phyloP scores from a whole-genome alignment of 2,797 vertebrate species.

The Schizopygopsis malacanthus region DNA sequence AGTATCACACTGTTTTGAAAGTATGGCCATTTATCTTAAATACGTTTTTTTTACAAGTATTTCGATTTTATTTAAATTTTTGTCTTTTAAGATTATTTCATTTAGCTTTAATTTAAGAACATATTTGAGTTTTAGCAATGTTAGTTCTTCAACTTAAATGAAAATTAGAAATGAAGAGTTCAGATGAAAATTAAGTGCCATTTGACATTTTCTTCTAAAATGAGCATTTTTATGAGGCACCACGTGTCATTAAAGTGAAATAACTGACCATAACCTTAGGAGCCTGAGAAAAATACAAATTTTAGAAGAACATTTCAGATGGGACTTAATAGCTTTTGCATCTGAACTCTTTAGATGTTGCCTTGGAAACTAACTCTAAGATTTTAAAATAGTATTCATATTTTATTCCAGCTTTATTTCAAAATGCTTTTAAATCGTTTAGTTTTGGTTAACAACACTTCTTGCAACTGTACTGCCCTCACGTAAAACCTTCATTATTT shows the following conservation, averaged over 20 bases:
- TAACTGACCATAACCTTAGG: neutral
- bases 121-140: too few relatives aligned
- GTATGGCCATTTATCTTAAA: neutral
- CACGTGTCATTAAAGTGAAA: neutral
- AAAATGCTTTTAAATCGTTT: too few relatives aligned
- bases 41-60: neutral
- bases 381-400: neutral
- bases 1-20: neutral
- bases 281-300: neutral
- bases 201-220: neutral
- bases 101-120: too few relatives aligned
- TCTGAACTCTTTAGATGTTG: neutral
- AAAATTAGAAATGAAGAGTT: too few relatives aligned
- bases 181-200: too few relatives aligned
- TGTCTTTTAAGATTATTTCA: neutral
- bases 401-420: neutral
- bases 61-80: neutral
- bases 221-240: neutral
- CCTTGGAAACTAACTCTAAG: too few relatives aligned
- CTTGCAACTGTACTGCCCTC: neutral
- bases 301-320: neutral
- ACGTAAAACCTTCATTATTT: neutral
- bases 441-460: neutral
- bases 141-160: too few relatives aligned
- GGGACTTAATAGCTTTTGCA: too few relatives aligned